Evolutionary conservation across 2,888 invertebrate species (phyloP), one percentile per base, ranked within the genome.

Genomic region (Cryptocephalus primarius): DNA sequence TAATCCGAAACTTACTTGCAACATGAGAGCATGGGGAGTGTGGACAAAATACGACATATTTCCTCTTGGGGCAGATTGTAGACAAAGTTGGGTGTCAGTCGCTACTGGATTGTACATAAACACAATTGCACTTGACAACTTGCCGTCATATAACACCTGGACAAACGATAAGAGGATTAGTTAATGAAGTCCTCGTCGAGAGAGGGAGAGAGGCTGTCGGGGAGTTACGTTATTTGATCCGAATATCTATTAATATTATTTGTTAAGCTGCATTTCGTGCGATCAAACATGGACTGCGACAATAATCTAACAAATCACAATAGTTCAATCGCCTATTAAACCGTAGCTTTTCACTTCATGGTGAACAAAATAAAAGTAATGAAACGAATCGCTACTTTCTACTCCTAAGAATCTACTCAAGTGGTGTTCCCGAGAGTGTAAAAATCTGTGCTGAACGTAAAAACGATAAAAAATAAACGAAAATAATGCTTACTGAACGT

Each of bases 71-170:
- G 96, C 93, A 42, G 95, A 95, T 75, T 97, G 96, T 58, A 99
- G 80, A 74, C 97, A 97, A 54, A 99, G 80, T 74, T 99, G 97
- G 56, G 95, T 92, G 74, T 99, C 97, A 55, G 99, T 99, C 53
- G 99, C 97, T 63, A 97, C 96, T 52, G 99, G 99, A 75, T 97
- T 99, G 79, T 99, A 99, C 91, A 97, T 95, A 76, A 99, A 97
- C 66, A 99, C 93, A 69, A 99, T 91, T 56, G 90, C 91, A 63
- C 85, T 88, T 52, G 96, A 94, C 67, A 99, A 76, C 74, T 95
- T 95, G 53, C 96, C 97, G 74, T 99, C 99, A 74, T 99, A 99
- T 60, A 99, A 78, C 55, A 96, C 93, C 93, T 95, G 44, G 32
- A 46, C 32, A 33, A 39, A 13, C 11, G 33, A n/a, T 36, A 36